phyloP scores from a whole-genome alignment of 92 coral and sea anemone species.

The Epizoanthus rinbou region DNA sequence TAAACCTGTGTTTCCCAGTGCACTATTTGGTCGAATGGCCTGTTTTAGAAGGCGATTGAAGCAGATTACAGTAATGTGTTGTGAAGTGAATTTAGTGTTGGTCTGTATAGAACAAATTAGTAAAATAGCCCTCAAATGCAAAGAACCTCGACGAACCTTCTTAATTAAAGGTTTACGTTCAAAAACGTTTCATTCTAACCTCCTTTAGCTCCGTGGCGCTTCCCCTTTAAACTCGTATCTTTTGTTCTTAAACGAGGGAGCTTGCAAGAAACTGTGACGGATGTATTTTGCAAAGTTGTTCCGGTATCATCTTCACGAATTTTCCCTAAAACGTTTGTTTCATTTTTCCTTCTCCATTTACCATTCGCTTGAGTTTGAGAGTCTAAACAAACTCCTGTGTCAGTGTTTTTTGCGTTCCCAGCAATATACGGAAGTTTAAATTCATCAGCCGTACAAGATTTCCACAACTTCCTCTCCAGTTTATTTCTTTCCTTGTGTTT shows the following conservation, averaged over 20 bases:
- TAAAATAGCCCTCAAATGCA: too few relatives aligned
- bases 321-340: neutral
- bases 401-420: neutral
- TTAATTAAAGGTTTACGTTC: too few relatives aligned
- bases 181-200: too few relatives aligned
- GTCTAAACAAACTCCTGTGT: neutral
- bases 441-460: neutral
- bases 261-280: neutral
- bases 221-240: neutral
- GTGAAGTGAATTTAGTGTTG: too few relatives aligned
- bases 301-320: neutral
- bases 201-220: too few relatives aligned
- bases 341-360: neutral
- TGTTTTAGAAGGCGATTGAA: too few relatives aligned
- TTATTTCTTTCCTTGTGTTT: neutral
- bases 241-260: neutral
- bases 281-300: neutral
- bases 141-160: too few relatives aligned
- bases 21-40: too few relatives aligned
- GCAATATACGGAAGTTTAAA: neutral
- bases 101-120: too few relatives aligned
- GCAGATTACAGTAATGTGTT: too few relatives aligned
- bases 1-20: too few relatives aligned
- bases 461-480: neutral
- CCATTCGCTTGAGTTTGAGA: neutral